Base-by-base conservation (phyloP, 2,113 vertebrate genomes). In the Psophia crepitans region DNA sequence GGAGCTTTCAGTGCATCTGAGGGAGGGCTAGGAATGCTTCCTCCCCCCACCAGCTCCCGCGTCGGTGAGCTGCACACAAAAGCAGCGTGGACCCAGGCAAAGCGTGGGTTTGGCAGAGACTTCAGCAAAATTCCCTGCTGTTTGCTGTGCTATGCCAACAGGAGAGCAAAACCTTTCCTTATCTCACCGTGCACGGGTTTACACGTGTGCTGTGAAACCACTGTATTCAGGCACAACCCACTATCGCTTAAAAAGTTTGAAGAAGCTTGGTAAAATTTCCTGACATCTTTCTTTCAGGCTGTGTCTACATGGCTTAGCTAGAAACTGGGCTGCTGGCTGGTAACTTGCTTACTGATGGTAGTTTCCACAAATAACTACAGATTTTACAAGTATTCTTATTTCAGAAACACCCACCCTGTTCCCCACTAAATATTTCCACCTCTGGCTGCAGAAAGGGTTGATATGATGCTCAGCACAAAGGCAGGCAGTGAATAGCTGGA, bases 311-410 rank as follows among this genome's bases (percentile, higher is more conserved):
- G 20, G 26, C 41, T 87, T 81, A 37, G 17, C 49, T 65, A 86
- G 56, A 77, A 60, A 39, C 65, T 51, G 22, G 11, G 35, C 70
- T 85, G 39, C 56, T 92, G 87, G 56, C n/a, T 96, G 48, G 24
- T 76, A 75, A 57, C 87, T 82, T 93, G 39, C 73, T 84, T 91
- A 89, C 64, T 28, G 48, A 49, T 66, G 37, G 26, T 6, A 63
- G 28, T 84, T 87, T 89, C 39, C 33, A 54, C 64, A 93, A 68
- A 84, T 43, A 86, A 81, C 60, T 61, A 51, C 64, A 76, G 26
- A 82, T 79, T 85, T 95, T 60, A 48, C 33, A 48, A 64, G 27
- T 75, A 68, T 89, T 89, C 76, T 89, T 96, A 81, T 60, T 95
- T 84, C 80, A 94, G 91, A 71, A 95, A 82, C 77, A 89, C 5